Conservation (phyloP, 30 jellyfish, hydroid and myxozoan species). For the Haliclystus octoradiatus region DNA sequence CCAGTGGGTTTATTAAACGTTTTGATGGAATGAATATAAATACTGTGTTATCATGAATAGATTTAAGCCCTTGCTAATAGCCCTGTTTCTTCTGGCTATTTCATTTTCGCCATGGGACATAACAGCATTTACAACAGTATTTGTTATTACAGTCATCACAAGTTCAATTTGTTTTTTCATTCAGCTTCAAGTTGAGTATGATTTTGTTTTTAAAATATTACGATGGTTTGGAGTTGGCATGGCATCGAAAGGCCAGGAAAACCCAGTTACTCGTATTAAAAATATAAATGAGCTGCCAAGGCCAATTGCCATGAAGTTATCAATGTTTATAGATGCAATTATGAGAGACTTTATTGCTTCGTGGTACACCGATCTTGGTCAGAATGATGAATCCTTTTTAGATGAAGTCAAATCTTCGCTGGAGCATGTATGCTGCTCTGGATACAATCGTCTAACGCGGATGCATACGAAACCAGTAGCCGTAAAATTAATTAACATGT, state of each 20-base stretch:
- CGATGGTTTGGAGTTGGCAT: constrained; percentile 14
- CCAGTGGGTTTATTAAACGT: too few species aligned
- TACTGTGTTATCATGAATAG: too few species aligned
- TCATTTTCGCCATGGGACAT: too few species aligned
- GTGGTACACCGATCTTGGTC: constrained; percentile 76
- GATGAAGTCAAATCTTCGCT: constrained; percentile 53
- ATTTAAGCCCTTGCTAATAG: too few species aligned
- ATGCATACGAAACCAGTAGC: constrained; percentile 55
- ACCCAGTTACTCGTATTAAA: neutral
- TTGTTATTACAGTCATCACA: constrained; percentile 32
- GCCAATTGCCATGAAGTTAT: constrained; percentile 60
- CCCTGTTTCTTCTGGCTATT: too few species aligned
- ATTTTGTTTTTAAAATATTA: constrained; percentile 18
- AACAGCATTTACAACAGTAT: too few species aligned
- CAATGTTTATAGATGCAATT: constrained; percentile 46
- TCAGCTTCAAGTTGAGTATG: constrained; percentile 56
- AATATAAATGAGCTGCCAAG: constrained; percentile 61
- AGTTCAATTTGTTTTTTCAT: constrained; percentile 61
- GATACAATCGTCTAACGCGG: constrained; percentile 27
- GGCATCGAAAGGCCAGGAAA: too few species aligned
- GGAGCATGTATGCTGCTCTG: constrained; percentile 48
- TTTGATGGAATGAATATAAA: too few species aligned
- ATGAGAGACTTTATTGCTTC: constrained; percentile 59
- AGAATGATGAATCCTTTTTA: constrained; percentile 56
- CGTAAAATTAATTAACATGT: constrained; percentile 39